A percentile compares a stretch with the other conserved stretches of the same genome.
phyloP scores from a whole-genome alignment of 2,113 vertebrate species.

The Dipodomys spectabilis region DNA sequence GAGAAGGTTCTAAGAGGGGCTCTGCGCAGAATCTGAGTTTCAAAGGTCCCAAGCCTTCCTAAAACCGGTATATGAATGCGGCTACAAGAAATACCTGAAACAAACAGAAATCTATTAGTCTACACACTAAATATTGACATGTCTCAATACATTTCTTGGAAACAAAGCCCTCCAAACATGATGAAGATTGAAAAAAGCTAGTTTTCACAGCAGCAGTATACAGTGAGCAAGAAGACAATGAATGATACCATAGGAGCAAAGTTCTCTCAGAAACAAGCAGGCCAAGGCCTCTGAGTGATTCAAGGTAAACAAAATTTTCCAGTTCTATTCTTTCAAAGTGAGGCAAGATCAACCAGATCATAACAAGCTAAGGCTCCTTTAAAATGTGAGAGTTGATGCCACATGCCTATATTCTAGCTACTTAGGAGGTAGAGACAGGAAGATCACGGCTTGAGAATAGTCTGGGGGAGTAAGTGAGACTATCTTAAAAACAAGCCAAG shows the following conservation, averaged over 20 bases:
- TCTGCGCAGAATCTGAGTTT: constrained; percentile 86
- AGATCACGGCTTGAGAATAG: too few species aligned
- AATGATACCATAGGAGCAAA: neutral
- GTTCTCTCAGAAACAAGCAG: constrained; percentile 5
- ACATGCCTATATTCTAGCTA: too few species aligned
- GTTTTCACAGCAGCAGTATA: neutral
- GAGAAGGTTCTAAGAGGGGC: constrained; percentile 91
- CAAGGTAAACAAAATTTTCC: neutral
- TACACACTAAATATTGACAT: neutral
- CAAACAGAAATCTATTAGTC: constrained; percentile 42
- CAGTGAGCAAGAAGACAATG: neutral
- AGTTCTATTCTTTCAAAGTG: neutral
- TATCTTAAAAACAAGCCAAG: too few species aligned
- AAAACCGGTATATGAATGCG: constrained; percentile 90
- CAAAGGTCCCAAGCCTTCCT: constrained; percentile 90
- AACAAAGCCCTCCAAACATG: constrained; percentile 19
- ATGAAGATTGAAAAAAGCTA: neutral
- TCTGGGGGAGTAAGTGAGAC: too few species aligned
- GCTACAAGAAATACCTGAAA: constrained; percentile 90
- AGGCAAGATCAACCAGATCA: neutral
- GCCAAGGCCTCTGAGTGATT: neutral
- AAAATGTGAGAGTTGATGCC: neutral
- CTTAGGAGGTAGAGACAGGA: too few species aligned
- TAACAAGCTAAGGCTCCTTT: constrained; percentile 12
- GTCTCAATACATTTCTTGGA: neutral